These are phyloP conservation scores for Pogona vitticeps DNA, from an alignment of 2,113 vertebrate genomes.

Conservation along the genomic window DNA sequence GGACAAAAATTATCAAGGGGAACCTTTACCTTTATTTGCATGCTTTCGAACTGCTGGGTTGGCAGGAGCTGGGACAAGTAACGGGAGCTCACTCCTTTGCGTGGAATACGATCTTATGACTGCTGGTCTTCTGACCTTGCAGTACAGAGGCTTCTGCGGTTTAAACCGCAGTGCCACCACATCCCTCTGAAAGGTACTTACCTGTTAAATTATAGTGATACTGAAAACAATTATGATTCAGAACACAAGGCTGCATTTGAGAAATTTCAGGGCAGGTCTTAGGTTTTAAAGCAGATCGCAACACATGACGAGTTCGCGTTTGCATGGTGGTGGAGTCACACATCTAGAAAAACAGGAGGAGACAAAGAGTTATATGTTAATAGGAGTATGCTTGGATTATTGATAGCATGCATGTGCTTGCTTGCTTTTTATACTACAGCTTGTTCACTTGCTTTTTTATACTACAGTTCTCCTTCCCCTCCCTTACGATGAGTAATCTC, in stretches of 20 bases:
- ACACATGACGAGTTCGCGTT: conserved; percentile 84
- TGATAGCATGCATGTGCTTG: neutral
- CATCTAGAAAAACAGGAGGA: conserved; percentile 68
- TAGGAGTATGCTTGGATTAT: neutral
- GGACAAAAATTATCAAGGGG: too few relatives aligned
- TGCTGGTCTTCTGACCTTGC: too few relatives aligned
- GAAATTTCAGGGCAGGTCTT: conserved; percentile 83
- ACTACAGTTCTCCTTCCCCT: neutral
- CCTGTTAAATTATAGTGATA: conserved; percentile 91
- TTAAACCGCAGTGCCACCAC: too few relatives aligned
- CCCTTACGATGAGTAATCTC: neutral
- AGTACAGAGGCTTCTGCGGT: too few relatives aligned
- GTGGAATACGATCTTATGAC: too few relatives aligned
- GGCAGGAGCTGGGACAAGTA: too few relatives aligned
- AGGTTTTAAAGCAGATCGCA: conserved; percentile 77
- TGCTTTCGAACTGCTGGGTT: too few relatives aligned
- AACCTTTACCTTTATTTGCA: too few relatives aligned
- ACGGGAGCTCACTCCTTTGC: too few relatives aligned
- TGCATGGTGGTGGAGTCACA: conserved; percentile 82
- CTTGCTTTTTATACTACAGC: neutral
- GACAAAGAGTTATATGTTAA: conserved; percentile 27
- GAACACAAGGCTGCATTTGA: conserved; percentile 85
- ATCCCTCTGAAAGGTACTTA: conserved; percentile 64
- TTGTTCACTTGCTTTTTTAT: conserved; percentile 1
- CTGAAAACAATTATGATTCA: conserved; percentile 93